Conservation (phyloP, 2,113 vertebrate genomes). For the Cololabis saira region DNA sequence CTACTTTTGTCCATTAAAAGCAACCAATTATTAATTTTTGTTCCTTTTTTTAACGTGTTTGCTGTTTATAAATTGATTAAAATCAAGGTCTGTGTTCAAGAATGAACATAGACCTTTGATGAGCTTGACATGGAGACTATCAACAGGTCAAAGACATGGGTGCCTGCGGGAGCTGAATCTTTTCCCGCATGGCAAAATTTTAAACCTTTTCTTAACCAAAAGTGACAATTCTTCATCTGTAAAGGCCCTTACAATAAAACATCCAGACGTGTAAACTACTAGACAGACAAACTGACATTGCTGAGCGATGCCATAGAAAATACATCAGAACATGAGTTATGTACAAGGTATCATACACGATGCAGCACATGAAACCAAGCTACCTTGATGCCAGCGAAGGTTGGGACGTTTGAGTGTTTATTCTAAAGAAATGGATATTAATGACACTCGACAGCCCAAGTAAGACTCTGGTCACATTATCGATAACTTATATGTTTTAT, state of each 20-base stretch:
- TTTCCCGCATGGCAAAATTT: constrained; percentile 50
- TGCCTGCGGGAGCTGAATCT: constrained; percentile 75
- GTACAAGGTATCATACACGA: constrained; percentile 66
- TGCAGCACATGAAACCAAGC: constrained; percentile 22
- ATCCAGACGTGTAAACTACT: constrained; percentile 15
- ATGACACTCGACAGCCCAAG: background rate
- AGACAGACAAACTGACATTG: background rate
- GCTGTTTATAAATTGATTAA: too few relatives aligned
- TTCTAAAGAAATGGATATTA: background rate
- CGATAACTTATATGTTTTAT: background rate
- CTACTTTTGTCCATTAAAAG: too few relatives aligned
- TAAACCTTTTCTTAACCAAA: too few relatives aligned
- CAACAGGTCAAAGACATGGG: constrained; percentile 37
- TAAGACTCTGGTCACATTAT: background rate
- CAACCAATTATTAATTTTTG: too few relatives aligned
- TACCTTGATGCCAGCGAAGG: too few relatives aligned
- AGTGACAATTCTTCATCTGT: too few relatives aligned
- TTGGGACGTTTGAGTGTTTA: too few relatives aligned
- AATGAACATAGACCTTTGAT: background rate
- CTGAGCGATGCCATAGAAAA: constrained; percentile 15
- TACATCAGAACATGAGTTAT: constrained; percentile 44
- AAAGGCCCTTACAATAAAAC: background rate
- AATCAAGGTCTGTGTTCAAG: background rate
- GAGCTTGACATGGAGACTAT: constrained; percentile 18
- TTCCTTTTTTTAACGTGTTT: too few relatives aligned